Evolutionary conservation across 2,113 vertebrate genomes (phyloP).

Genomic region (Micromys minutus): DNA sequence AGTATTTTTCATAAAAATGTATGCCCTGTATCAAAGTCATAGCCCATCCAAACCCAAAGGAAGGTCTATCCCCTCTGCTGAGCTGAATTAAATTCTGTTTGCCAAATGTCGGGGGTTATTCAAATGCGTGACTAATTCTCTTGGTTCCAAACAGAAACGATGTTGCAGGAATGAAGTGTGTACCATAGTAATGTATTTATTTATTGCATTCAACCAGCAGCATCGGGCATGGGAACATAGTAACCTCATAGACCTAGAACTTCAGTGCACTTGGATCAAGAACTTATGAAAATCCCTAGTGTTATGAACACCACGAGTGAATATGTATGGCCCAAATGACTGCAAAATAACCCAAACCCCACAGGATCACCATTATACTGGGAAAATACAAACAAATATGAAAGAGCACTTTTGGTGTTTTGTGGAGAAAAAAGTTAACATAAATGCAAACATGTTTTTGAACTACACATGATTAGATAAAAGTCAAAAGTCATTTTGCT

Average conservation of each 20-base stretch:
- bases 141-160: background rate
- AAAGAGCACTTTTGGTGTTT: slow-evolving; percentile 34
- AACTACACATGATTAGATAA: background rate
- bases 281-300: background rate
- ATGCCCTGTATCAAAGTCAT: background rate
- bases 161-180: background rate
- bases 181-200: background rate
- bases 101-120: slow-evolving; percentile 10
- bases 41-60: background rate
- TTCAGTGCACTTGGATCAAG: slow-evolving; percentile 40
- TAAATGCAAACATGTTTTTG: slow-evolving; percentile 23
- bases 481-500: slow-evolving; percentile 18
- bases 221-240: background rate
- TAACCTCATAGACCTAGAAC: background rate
- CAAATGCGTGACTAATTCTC: background rate
- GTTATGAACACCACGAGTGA: background rate
- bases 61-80: background rate
- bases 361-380: background rate
- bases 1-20: background rate
- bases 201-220: background rate
- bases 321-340: background rate
- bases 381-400: slow-evolving; percentile 15
- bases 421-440: slow-evolving; percentile 11
- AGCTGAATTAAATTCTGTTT: slow-evolving; percentile 20
- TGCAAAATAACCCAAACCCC: slow-evolving; percentile 14